A percentile compares a stretch with the other conserved stretches of the same genome.
phyloP scores from a whole-genome alignment of 2,113 vertebrate genomes.

The Antechinus flavipes region DNA sequence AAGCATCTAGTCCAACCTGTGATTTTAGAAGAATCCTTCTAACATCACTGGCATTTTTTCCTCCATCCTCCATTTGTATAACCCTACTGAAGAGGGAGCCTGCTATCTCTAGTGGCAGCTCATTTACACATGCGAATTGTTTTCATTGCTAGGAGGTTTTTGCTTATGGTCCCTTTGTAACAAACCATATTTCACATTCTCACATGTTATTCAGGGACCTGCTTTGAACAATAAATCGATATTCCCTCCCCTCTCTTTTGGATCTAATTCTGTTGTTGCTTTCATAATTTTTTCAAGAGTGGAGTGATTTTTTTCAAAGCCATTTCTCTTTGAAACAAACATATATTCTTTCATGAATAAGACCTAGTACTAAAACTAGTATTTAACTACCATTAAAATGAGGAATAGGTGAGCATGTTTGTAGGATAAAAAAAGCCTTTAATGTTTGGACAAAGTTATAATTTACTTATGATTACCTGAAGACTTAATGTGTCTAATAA shows the following conservation, averaged over 20 bases:
- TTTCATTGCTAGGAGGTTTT: not conserved
- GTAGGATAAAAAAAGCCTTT: not conserved
- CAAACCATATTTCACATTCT: not conserved
- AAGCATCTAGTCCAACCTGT: not conserved
- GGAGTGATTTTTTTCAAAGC: not conserved
- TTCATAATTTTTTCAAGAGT: not conserved
- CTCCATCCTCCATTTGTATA: not conserved
- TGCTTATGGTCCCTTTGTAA: not conserved
- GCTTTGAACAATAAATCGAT: not conserved
- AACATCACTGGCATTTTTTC: not conserved
- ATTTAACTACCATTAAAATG: too few relatives aligned
- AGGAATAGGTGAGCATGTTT: not conserved
- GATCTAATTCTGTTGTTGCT: not conserved
- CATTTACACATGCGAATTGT: not conserved
- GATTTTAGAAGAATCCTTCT: not conserved
- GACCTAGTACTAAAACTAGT: too few relatives aligned
- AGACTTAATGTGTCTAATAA: not conserved
- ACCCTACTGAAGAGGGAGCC: not conserved
- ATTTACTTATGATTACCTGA: not conserved
- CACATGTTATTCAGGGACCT: not conserved
- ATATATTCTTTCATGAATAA: too few relatives aligned
- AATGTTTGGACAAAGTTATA: not conserved
- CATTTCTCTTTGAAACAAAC: not conserved
- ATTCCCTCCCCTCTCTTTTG: not conserved
- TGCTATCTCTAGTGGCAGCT: not conserved